Evolutionary conservation across 2,888 invertebrate species (phyloP).

Genomic region (Noctua comes): DNA sequence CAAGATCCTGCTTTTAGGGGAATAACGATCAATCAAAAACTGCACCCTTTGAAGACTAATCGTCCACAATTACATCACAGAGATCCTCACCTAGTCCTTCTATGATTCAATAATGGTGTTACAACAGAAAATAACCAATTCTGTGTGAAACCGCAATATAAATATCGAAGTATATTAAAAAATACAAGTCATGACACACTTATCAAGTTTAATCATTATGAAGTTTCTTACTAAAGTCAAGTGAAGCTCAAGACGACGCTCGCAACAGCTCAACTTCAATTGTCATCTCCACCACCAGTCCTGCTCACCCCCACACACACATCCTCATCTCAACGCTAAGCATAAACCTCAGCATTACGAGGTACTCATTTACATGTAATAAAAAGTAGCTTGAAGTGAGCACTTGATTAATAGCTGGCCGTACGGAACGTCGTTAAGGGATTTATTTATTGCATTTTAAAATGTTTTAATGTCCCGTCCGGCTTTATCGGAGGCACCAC

Average conservation of each 20-base stretch:
- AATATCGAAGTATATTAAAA: not conserved
- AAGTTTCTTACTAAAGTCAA: not conserved
- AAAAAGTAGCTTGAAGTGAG: constrained; percentile 85
- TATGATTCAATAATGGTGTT: not conserved
- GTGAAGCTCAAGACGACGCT: no score
- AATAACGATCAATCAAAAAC: not conserved
- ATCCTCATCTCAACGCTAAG: constrained; percentile 42
- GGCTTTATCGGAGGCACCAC: constrained; percentile 63
- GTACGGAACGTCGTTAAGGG: constrained; percentile 83
- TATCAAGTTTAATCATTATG: not conserved
- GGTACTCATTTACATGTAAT: constrained; percentile 87
- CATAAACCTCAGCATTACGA: constrained; percentile 70
- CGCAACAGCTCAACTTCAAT: not conserved
- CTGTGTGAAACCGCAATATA: not conserved
- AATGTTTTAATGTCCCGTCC: constrained; percentile 85
- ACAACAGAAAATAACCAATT: no score
- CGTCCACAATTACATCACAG: not conserved
- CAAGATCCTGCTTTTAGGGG: not conserved
- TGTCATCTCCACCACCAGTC: not conserved
- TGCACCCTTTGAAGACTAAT: not conserved
- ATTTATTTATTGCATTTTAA: constrained; percentile 89
- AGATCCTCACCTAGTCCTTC: not conserved
- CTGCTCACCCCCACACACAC: constrained; percentile 38
- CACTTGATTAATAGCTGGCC: constrained; percentile 85
- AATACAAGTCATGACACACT: not conserved